phyloP scores from a whole-genome alignment of 2,797 vertebrate species.

The Gouania willdenowi region DNA sequence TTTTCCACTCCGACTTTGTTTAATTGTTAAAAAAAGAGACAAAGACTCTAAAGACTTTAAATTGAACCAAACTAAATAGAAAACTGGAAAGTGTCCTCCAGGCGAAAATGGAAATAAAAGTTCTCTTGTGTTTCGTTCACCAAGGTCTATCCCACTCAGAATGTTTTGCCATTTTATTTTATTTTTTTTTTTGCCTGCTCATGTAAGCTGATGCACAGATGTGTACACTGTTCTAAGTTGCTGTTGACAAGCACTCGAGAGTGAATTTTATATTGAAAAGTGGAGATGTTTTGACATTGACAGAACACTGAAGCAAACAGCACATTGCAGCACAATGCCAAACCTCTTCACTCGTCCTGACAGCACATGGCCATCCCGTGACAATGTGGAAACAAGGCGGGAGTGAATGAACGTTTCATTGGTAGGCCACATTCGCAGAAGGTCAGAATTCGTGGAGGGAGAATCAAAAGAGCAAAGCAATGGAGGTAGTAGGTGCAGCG shows the following conservation, averaged over 20 bases:
- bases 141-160: constrained; percentile 55
- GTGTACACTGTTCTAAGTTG: constrained; percentile 39
- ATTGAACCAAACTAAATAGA: constrained; percentile 27
- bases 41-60: constrained; percentile 36
- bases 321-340: constrained; percentile 68
- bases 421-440: constrained; percentile 56
- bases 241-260: constrained; percentile 61
- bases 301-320: constrained; percentile 67
- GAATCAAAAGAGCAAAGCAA: constrained; percentile 49
- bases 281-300: constrained; percentile 66
- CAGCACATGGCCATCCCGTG: constrained; percentile 60
- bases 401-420: constrained; percentile 64
- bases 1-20: constrained; percentile 38
- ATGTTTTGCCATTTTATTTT: constrained; percentile 31
- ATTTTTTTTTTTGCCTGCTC: constrained; percentile 17
- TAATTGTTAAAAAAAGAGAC: not conserved
- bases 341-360: constrained; percentile 67
- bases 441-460: constrained; percentile 68
- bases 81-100: constrained; percentile 39
- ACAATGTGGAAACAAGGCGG: constrained; percentile 59
- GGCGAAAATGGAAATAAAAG: constrained; percentile 21
- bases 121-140: constrained; percentile 48
- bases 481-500: constrained; percentile 42
- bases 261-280: constrained; percentile 60
- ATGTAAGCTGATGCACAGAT: constrained; percentile 15